Evolutionary conservation across 2,888 invertebrate species (phyloP), one percentile per base, ranked within the genome.

Genomic region (Lasioglossum malachurum): DNA sequence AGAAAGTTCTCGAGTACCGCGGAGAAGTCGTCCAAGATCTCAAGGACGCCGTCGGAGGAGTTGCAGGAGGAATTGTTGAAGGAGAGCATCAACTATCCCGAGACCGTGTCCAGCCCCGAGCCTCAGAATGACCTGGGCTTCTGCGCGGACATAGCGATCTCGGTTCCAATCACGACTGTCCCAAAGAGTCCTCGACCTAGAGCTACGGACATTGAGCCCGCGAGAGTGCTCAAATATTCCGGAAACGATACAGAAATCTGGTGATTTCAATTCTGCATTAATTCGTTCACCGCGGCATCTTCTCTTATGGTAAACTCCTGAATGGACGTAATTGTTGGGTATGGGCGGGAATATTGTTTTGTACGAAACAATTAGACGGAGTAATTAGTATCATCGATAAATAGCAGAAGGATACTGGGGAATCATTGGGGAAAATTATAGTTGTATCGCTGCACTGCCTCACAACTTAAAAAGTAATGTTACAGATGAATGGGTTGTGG

Each of bases 201-300:
- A 93, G 97, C 97, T 88, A 95, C 96, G 78, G 97, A 97, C 95
- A 96, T 96, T 88, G 97, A 97, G 94, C 96, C 96, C 90, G 97
- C 97, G 83, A 96, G 97, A 93, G 97, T 97, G 87, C 96, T 97
- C 88, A 97, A 97, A 83, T 96, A 97, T 93, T 96, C 96, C 23
- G 97, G 97, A 90, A 96, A 96, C 91, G 97, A 96, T 87, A 97
- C 97, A 81, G 98, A 98, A 96, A 98, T 98, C 94, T 98, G 98
- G 98, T 98, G 96, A 14, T 41, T 27, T n/a, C 1, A 27, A 27
- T 27, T 27, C n/a, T 57, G 12, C n/a, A 7, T n/a, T n/a, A 12
- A 57, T 12, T 27, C 57, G 57, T 57, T 12, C 3, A 27, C 23
- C 19, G 57, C 57, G 3, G 12, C 57, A 27, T 12, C 12, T 60